Conservation (phyloP, 2,888 invertebrate species). For the Dolomedes plantarius region DNA sequence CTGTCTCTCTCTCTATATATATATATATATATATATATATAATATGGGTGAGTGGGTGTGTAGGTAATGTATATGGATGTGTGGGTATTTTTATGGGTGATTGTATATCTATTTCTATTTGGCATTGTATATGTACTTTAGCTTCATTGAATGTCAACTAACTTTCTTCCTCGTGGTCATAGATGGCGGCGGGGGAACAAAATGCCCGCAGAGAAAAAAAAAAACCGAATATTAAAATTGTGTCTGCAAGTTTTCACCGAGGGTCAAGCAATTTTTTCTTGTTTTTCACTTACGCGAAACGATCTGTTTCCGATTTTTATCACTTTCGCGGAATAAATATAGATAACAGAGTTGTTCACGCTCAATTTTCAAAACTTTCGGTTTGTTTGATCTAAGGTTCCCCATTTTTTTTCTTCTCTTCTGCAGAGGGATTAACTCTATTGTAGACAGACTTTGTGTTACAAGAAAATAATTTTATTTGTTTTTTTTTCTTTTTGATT, state of each 20-base stretch:
- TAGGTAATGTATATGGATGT: no score
- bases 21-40: no score
- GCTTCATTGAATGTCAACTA: no score
- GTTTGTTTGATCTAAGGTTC: neutral
- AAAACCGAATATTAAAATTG: conserved; percentile 43
- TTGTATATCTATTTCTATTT: no score
- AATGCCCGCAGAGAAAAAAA: no score
- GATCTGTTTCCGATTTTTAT: conserved; percentile 53
- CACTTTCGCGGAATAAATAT: conserved; percentile 50
- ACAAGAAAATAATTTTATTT: neutral
- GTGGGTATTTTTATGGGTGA: no score
- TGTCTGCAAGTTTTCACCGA: neutral
- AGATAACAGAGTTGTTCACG: conserved; percentile 1
- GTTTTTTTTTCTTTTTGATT: neutral
- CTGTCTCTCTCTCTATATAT: no score
- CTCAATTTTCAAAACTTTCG: conserved; percentile 1
- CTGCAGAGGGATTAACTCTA: neutral
- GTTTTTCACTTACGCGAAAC: conserved; percentile 54
- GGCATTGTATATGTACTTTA: no score
- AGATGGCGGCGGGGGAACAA: conserved; percentile 24
- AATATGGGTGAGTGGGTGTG: no score
- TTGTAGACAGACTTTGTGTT: neutral
- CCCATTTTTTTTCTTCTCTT: neutral
- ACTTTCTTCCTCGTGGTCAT: conserved; percentile 23
- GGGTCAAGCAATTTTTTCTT: conserved; percentile 1